Base-by-base conservation (phyloP, 2,888 invertebrate species). In the Macrostomum cliftonense region DNA sequence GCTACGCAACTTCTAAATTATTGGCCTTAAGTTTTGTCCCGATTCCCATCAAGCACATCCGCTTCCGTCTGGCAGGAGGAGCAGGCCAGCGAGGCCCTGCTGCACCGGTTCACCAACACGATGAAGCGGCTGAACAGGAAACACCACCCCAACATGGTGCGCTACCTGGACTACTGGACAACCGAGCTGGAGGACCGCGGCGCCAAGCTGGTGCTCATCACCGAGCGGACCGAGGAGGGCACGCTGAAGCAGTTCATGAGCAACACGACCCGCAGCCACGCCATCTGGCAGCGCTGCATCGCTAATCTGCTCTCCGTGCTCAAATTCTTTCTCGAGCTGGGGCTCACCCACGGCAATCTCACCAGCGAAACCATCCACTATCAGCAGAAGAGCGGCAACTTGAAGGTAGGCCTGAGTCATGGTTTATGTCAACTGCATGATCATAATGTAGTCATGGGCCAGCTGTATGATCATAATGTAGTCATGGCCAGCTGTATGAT, bases 301-400 rank as follows among this genome's bases (percentile, higher is more conserved):
- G 47, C 48, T 9, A 47, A 51, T 28, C 14, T 51, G n/a, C 43
- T 51, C 2, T 51, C 51, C 1, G 51, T 51, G 13, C 16, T 51
- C 16, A 39, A 21, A n/a, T 49, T 52, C 28, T 42, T 51, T 12
- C 43, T 44, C 19, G 43, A 51, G n/a, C 38, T 51, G 12, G 51
- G 50, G 14, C 43, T 52, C 13, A 46, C 36, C 17, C 51, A 51
- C 37, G 51, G 51, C 12, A 43, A 50, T 37, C 39, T 51, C 12
- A 51, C 43, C 21, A 51, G 51, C 21, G 51, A 51, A 36, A 51
- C 49, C 13, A 52, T 51, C 12, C 51, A 52, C 38, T 51, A 51
- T 49, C 51, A 51, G 44, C 51, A 51, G 44, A 51, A 50, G 37
- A 38, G 48, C 13, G 51, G 51, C 16, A 43, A 44, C 43, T 37